Evolutionary conservation across 1,140 invertebrate species (phyloP), one percentile per base, ranked within the genome.

Genomic region (Orussus abietinus): DNA sequence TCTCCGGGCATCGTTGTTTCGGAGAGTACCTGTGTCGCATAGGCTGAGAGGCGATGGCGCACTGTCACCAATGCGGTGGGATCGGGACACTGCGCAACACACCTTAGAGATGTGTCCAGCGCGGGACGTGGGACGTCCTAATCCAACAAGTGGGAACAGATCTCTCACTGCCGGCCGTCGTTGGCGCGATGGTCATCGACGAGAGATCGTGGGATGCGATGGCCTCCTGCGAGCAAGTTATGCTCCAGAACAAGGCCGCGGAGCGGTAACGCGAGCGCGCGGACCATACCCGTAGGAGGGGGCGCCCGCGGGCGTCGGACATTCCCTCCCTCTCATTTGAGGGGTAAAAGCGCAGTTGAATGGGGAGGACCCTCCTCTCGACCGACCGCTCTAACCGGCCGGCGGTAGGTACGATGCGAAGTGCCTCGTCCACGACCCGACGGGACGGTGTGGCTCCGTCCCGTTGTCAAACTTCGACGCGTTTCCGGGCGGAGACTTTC

Each of bases 1-100:
- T 62, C 4, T 41, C 49, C n/a, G 55, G 53, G 11, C 57, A 63
- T 30, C 49, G 57, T 1, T 59, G 49, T 25, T 57, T 54, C 26
- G 22, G 45, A 2, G 37, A 26, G 13, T 54, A 48, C 32, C 26
- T 43, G n/a, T 28, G n/a, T n/a, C 22, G 22, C 6, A 25, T 25
- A 7, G 22, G 22, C 6, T 7, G 22, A n/a, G 22, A 25, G 22
- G 22, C 6, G 22, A n/a, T n/a, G 22, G 22, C 22, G 6, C 6
- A 6, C 6, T 25, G 22, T n/a, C 22, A 25, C 22, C 22, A 25
- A 6, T 25, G 22, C 22, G 22, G 22, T 7, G 22, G 6, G 22
- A 25, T n/a, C 22, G n/a, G n/a, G 22, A 25, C 22, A 25, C 22
- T n/a, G 22, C 22, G 22, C 22, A 25, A n/a, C 22, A 25, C 22